Percentiles rank a stretch among this genome's conserved stretches.
These are phyloP conservation scores for Pseudorhombus dupliciocellatus DNA, from an alignment of 2,113 vertebrate genomes.

Conservation along the genomic window DNA sequence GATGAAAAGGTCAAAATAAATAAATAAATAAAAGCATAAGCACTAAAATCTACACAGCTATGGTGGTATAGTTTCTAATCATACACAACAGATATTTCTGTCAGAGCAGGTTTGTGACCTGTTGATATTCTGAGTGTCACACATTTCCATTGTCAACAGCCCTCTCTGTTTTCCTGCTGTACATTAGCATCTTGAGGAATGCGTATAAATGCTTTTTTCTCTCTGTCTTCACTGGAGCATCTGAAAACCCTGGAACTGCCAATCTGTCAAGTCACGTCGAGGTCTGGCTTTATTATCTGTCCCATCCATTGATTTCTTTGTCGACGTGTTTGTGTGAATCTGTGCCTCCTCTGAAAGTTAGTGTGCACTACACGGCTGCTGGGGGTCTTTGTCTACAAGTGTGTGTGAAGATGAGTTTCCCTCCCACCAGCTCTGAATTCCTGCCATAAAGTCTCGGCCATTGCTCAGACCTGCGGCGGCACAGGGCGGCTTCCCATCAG, in stretches of 20 bases:
- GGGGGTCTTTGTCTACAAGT: slow-evolving; percentile 70
- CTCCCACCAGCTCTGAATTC: slow-evolving; percentile 73
- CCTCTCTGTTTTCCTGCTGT: not conserved
- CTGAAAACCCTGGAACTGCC: not conserved
- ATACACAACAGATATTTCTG: no score
- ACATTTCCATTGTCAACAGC: not conserved
- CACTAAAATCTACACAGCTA: not conserved
- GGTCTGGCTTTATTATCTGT: slow-evolving; percentile 24
- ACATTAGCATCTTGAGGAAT: not conserved
- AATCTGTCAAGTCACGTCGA: slow-evolving; percentile 5
- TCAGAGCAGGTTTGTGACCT: no score
- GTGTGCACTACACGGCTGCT: slow-evolving; percentile 52
- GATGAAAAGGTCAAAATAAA: not conserved
- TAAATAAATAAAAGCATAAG: not conserved
- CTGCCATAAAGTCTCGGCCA: slow-evolving; percentile 72
- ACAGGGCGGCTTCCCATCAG: slow-evolving; percentile 74
- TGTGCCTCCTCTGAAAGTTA: slow-evolving; percentile 48
- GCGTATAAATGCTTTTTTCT: not conserved
- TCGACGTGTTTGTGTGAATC: slow-evolving; percentile 53
- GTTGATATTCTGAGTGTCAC: no score
- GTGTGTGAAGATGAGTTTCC: slow-evolving; percentile 70
- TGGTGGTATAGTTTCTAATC: no score
- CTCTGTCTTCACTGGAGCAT: not conserved
- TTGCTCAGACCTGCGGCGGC: slow-evolving; percentile 57
- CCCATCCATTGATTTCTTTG: slow-evolving; percentile 12